Evolutionary conservation across 2,797 vertebrate species (phyloP).

Genomic region (Champsocephalus esox): DNA sequence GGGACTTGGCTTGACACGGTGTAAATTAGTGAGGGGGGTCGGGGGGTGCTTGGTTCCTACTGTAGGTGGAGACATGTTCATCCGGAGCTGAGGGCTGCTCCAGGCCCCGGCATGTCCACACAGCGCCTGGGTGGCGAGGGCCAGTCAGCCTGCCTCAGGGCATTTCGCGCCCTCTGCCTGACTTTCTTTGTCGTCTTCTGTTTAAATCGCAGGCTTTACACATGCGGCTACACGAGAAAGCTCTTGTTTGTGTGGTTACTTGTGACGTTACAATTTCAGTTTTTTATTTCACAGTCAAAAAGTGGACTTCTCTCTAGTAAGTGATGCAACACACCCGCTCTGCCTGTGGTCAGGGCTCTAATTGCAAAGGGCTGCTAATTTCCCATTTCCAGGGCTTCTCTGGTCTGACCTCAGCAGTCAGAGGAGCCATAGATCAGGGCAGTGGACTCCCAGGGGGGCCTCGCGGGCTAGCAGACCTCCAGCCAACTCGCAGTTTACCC

Average conservation of each 20-base stretch:
- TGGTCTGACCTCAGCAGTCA: slow-evolving; percentile 87
- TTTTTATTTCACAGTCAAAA: slow-evolving; percentile 38
- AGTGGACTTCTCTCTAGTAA: slow-evolving; percentile 33
- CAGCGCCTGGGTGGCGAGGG: slow-evolving; percentile 83
- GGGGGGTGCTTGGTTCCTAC: slow-evolving; percentile 40
- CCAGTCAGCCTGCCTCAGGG: slow-evolving; percentile 85
- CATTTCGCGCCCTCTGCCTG: slow-evolving; percentile 78
- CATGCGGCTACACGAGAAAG: slow-evolving; percentile 28
- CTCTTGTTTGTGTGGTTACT: slow-evolving; percentile 38
- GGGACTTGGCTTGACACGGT: slow-evolving; percentile 79
- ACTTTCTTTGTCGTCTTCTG: slow-evolving; percentile 64
- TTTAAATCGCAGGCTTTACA: slow-evolving; percentile 57
- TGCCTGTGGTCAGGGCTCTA: slow-evolving; percentile 81
- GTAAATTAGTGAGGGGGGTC: slow-evolving; percentile 75
- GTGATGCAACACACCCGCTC: slow-evolving; percentile 51
- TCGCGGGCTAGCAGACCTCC: slow-evolving; percentile 84
- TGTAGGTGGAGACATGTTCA: slow-evolving; percentile 84
- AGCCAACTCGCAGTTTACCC: slow-evolving; percentile 87
- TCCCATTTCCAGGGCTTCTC: slow-evolving; percentile 89
- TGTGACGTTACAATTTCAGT: slow-evolving; percentile 6
- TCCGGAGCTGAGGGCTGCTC: slow-evolving; percentile 73
- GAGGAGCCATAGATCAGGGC: slow-evolving; percentile 79
- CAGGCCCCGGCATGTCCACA: slow-evolving; percentile 65
- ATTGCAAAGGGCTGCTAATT: slow-evolving; percentile 93
- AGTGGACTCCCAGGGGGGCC: slow-evolving; percentile 81